Evolutionary conservation across 35 echinoderm and acorn worm species (phyloP), one percentile per base, ranked within the genome.

Genomic region (Apostichopus californicus): DNA sequence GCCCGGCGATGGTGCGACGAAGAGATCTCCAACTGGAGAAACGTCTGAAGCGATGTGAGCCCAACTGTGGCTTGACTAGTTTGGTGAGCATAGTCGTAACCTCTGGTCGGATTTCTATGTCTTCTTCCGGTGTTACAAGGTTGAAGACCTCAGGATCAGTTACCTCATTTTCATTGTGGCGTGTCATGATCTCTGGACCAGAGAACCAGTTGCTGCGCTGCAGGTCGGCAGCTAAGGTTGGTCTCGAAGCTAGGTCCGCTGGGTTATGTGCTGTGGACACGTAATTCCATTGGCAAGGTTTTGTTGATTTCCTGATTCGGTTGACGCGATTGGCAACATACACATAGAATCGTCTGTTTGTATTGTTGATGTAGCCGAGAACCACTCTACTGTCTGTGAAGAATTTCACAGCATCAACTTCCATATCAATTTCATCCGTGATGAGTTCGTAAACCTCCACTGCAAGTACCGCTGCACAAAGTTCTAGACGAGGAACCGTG

Each of bases 251-350:
- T 11, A 91, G 7, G 53, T 94, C 93, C 18, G 78, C 88, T 23
- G 78, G 78, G 78, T 94, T 94, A 1, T 72, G 5, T 5, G 57
- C 23, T 22, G 93, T 91, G 5, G 78, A 28, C 17, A 91, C 93
- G 71, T 94, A 88, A 15, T 55, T 23, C 93, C 93, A 94, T 24
- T 94, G 88, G 12, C 24, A 5, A 1, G 91, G 84, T 18, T 73
- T 17, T 78, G 94, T 82, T 24, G 82, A 88, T 4, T 57, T 82
- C 90, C 73, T 92, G 25, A 95, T 92, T 12, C 61, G 92, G 77
- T 95, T 73, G 53, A 95, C 94, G 63, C 91, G 23, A 54, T 93
- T 95, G 52, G 91, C 91, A 5, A 95, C 94, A 71, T 93, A 95
- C 1, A 65, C 63, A 57, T 93, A 82, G 77, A 95, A 95, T 52